Evolutionary conservation across 30 jellyfish, hydroid and myxozoan genomes (phyloP), one percentile per base, ranked within the genome.

Genomic region (Sanderia malayensis): DNA sequence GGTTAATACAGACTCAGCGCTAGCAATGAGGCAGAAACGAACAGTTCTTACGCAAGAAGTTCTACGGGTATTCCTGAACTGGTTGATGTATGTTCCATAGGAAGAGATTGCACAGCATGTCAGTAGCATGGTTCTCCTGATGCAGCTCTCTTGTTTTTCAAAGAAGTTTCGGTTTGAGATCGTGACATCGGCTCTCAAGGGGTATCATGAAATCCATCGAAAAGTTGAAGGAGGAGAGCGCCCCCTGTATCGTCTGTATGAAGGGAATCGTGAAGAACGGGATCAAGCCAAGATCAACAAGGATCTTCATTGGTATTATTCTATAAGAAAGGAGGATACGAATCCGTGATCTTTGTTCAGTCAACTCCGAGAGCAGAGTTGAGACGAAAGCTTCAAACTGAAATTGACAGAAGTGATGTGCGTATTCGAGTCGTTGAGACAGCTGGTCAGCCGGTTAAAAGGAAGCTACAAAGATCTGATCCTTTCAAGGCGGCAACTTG

Each of bases 281-380:
- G n/a, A n/a, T n/a, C n/a, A n/a, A n/a, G n/a, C n/a, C n/a, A n/a
- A n/a, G n/a, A n/a, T n/a, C n/a, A 41, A 15, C 55, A 41, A 41
- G 15, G 55, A 6, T 41, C 55, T 41, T 41, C 11, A 41, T 41
- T 41, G 55, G 55, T n/a, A n/a, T n/a, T n/a, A n/a, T n/a, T n/a
- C n/a, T 15, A 41, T 15, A 41, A 41, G 55, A 41, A 41, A 15
- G 55, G 55, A 41, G 55, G 55, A 41, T 41, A 41, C 15, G 55
- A 41, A 15, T 41, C 55, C 11, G 55, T 41, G 55, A 41, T 41
- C 55, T 41, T 41, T 15, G 55, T 8, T 6, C 55, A 15, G 55
- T 41, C 55, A 41, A 67, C 79, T 33, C 79, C 79, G 44, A 45
- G 79, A 67, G 33, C 79, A 4, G 79, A 34, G 65, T 30, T 67